Evolutionary conservation across 2,113 vertebrate species (phyloP).

Genomic region (Tinamus guttatus): DNA sequence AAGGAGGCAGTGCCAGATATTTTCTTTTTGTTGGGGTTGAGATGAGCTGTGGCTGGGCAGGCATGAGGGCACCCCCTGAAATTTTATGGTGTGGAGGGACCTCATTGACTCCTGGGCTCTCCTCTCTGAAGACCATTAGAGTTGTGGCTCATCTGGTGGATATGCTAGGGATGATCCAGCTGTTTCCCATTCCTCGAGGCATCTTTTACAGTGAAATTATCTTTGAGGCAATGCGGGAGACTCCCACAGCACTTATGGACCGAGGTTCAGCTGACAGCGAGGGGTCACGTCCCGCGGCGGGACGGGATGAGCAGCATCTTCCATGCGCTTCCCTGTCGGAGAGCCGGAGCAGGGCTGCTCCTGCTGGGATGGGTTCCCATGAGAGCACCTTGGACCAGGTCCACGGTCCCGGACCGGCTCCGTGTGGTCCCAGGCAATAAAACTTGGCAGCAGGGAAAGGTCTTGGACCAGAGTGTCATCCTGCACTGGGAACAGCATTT

Average conservation of each 20-base stretch:
- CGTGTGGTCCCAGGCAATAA: not conserved
- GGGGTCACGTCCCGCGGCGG: accelerated
- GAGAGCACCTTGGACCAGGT: not conserved
- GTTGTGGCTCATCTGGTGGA: accelerated
- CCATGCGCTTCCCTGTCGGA: not conserved
- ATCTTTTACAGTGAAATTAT: not conserved
- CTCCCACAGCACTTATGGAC: not conserved
- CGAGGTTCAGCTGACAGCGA: not conserved
- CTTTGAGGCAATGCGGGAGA: not conserved
- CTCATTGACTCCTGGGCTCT: too few relatives aligned
- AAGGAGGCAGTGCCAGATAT: not conserved
- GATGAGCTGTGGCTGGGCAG: not conserved
- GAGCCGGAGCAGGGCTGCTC: not conserved
- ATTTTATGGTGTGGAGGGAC: not conserved
- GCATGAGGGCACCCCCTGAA: not conserved
- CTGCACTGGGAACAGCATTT: accelerated
- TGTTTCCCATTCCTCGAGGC: not conserved
- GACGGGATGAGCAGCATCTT: not conserved
- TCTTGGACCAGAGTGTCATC: not conserved
- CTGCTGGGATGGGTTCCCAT: not conserved
- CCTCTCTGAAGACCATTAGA: accelerated
- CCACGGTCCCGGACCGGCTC: not conserved
- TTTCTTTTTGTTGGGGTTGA: not conserved
- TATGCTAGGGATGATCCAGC: too few relatives aligned
- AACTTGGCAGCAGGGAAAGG: accelerated